A percentile compares a stretch with the other conserved stretches of the same genome.
These are phyloP conservation scores for Pachyramphus minor DNA, from an alignment of 2,113 vertebrate genomes.

Conservation along the genomic window DNA sequence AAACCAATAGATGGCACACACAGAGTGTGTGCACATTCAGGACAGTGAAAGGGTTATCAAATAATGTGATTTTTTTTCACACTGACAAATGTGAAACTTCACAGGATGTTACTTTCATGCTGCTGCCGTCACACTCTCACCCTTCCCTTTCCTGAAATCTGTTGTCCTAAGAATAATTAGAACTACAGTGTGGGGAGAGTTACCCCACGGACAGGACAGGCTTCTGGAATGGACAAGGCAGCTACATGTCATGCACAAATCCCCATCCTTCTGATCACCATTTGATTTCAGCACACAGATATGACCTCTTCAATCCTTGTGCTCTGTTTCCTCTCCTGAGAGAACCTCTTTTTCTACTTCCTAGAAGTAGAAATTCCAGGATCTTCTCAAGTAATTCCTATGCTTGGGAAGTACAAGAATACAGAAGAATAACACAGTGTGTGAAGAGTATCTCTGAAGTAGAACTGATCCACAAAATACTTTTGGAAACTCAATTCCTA, in stretches of 20 bases:
- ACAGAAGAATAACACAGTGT: background rate
- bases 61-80: background rate
- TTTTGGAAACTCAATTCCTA: background rate
- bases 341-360: background rate
- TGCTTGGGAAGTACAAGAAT: background rate
- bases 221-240: background rate
- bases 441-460: background rate
- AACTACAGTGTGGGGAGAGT: background rate
- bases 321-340: background rate
- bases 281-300: background rate
- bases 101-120: background rate
- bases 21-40: rapidly evolving
- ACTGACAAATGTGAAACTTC: background rate
- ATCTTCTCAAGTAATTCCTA: background rate
- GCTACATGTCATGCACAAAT: background rate
- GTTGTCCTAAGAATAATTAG: background rate
- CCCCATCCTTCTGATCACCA: background rate
- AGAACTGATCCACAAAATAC: background rate
- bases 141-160: background rate
- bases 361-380: background rate
- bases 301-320: background rate
- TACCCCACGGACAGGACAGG: background rate
- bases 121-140: background rate
- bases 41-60: background rate
- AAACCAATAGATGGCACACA: background rate